Conservation (phyloP, 2,888 invertebrate species). For the Cremastinae sp. region DNA sequence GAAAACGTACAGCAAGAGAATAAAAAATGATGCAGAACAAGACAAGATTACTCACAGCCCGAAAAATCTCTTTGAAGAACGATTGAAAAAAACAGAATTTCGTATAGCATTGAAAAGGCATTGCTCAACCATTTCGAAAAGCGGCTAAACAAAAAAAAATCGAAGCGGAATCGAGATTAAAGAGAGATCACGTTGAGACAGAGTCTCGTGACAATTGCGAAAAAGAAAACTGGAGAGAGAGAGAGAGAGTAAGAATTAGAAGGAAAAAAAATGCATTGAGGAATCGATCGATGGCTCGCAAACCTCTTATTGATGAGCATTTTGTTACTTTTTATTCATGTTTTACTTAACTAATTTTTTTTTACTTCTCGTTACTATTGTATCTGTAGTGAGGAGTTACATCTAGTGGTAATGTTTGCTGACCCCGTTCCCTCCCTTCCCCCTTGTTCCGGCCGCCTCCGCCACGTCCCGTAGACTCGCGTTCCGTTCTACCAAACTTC, state of each 20-base stretch:
- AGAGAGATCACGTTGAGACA: slow-evolving; percentile 44
- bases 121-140: not conserved
- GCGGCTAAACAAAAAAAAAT: slow-evolving; percentile 13
- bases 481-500: not conserved
- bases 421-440: slow-evolving; percentile 62
- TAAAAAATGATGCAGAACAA: slow-evolving; percentile 11
- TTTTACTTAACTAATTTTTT: slow-evolving; percentile 70
- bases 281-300: slow-evolving; percentile 72
- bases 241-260: slow-evolving; percentile 1
- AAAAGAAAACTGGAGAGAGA: slow-evolving; percentile 16
- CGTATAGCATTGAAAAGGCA: not conserved
- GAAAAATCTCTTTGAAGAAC: not conserved
- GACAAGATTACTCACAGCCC: not conserved
- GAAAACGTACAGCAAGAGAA: too few species aligned
- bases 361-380: slow-evolving; percentile 69
- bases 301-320: slow-evolving; percentile 78
- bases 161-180: too few species aligned
- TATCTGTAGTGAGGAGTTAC: slow-evolving; percentile 63
- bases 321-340: slow-evolving; percentile 79
- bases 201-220: slow-evolving; percentile 12
- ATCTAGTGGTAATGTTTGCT: slow-evolving; percentile 73
- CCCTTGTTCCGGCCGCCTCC: slow-evolving; percentile 52
- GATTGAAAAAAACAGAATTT: slow-evolving; percentile 36
- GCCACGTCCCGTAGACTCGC: slow-evolving; percentile 38
- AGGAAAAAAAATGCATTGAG: slow-evolving; percentile 1